Evolutionary conservation across 1,140 invertebrate species (phyloP).

Genomic region (Meloidogyne chitwoodi): DNA sequence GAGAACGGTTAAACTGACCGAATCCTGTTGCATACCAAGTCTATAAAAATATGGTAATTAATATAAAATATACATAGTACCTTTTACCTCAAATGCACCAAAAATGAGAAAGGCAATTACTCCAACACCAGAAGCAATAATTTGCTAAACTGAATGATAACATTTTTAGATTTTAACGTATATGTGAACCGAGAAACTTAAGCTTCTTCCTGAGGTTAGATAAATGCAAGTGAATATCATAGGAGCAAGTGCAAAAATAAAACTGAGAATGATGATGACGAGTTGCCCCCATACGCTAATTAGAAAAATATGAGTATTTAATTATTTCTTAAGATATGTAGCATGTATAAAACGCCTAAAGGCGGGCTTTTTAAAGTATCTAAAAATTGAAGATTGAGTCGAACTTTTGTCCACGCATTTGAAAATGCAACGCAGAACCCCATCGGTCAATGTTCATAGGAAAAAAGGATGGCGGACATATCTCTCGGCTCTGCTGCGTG

Average conservation of each 20-base stretch:
- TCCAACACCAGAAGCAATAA: conserved; percentile 39
- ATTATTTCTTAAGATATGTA: no score
- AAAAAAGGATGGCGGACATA: conserved; percentile 55
- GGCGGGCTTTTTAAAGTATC: neutral
- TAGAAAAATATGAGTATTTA: neutral
- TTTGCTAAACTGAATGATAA: conserved; percentile 44
- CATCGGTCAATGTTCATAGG: conserved; percentile 60
- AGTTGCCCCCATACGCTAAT: conserved; percentile 59
- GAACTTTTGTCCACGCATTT: conserved; percentile 54
- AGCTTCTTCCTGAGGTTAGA: conserved; percentile 41
- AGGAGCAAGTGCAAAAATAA: conserved; percentile 52
- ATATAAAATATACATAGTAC: neutral
- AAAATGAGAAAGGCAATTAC: conserved; percentile 56
- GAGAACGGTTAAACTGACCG: neutral
- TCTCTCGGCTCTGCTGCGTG: conserved; percentile 54
- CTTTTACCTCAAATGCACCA: conserved; percentile 48
- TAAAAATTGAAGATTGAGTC: neutral
- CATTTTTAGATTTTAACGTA: neutral
- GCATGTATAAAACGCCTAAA: neutral
- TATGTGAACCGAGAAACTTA: conserved; percentile 36
- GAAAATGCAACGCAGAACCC: conserved; percentile 58
- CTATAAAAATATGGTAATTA: neutral
- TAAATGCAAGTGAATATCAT: conserved; percentile 55
- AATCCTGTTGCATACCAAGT: conserved; percentile 59
- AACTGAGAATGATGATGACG: conserved; percentile 55